Evolutionary conservation across 2,797 vertebrate genomes (phyloP).

Genomic region (Sebastes dallii): DNA sequence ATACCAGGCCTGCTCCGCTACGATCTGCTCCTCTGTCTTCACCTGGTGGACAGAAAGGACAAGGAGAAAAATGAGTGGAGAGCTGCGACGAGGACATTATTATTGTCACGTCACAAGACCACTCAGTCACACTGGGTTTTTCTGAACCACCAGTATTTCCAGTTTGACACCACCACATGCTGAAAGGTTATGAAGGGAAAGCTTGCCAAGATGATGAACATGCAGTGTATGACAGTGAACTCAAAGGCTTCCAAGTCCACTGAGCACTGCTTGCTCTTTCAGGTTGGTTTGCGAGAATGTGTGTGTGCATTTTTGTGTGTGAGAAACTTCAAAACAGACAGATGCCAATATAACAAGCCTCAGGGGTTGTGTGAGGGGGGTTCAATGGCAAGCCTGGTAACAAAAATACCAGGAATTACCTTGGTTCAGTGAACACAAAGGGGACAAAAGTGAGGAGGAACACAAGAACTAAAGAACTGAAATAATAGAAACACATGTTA

Average conservation of each 20-base stretch:
- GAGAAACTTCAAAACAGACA: constrained; percentile 21
- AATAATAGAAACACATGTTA: not conserved
- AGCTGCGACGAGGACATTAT: not conserved
- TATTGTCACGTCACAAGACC: not conserved
- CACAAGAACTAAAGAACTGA: not conserved
- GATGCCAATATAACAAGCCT: not conserved
- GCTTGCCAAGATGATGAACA: constrained; percentile 16
- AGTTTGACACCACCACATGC: constrained; percentile 32
- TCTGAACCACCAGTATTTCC: not conserved
- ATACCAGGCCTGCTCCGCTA: constrained; percentile 94
- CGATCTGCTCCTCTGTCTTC: constrained; percentile 96
- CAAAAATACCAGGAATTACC: not conserved
- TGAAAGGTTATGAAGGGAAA: constrained; percentile 4
- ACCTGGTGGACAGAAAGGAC: constrained; percentile 78
- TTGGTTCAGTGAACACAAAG: not conserved
- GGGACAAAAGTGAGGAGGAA: not conserved
- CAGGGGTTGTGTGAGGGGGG: not conserved
- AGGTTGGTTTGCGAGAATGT: not conserved
- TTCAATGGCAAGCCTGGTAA: not conserved
- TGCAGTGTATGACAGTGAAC: constrained; percentile 38
- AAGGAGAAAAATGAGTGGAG: not conserved
- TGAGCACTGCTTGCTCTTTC: constrained; percentile 31
- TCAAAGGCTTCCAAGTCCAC: not conserved
- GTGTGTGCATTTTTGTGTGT: not conserved
- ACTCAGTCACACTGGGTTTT: not conserved